Conservation (phyloP, 1,140 invertebrate genomes). For the Phocides pigmalion region DNA sequence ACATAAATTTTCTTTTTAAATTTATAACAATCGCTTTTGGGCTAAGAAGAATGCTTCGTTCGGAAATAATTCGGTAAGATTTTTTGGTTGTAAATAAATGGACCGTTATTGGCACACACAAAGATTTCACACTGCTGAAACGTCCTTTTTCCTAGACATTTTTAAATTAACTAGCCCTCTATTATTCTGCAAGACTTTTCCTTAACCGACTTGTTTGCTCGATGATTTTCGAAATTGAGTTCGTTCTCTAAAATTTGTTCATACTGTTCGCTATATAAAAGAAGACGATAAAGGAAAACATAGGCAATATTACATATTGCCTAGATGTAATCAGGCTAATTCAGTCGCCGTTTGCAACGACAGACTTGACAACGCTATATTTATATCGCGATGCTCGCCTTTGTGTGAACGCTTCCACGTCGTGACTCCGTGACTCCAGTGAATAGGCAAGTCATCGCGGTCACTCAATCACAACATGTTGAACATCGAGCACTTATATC, state of each 20-base stretch:
- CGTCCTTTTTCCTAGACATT: background rate
- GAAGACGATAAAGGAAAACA: background rate
- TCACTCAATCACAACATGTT: conserved; percentile 7
- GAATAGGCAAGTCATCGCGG: conserved; percentile 3
- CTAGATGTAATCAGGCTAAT: no score
- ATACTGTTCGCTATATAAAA: background rate
- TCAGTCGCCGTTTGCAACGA: background rate
- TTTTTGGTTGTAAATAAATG: conserved; percentile 3
- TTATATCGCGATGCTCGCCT: conserved; percentile 7
- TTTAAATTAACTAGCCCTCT: background rate
- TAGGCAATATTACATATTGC: background rate
- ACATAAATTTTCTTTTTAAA: no score
- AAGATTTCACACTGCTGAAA: background rate
- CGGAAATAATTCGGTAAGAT: background rate
- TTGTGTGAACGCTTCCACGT: conserved; percentile 8
- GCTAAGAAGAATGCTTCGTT: background rate
- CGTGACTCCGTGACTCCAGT: conserved; percentile 15
- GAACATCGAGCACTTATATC: background rate
- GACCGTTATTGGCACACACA: conserved; percentile 2
- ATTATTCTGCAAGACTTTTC: background rate
- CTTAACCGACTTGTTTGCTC: background rate
- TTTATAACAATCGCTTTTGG: background rate
- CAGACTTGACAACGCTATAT: conserved; percentile 4
- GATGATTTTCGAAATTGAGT: background rate
- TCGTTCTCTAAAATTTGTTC: background rate